phyloP scores from a whole-genome alignment of 2,888 invertebrate genomes.

The Allacma fusca region DNA sequence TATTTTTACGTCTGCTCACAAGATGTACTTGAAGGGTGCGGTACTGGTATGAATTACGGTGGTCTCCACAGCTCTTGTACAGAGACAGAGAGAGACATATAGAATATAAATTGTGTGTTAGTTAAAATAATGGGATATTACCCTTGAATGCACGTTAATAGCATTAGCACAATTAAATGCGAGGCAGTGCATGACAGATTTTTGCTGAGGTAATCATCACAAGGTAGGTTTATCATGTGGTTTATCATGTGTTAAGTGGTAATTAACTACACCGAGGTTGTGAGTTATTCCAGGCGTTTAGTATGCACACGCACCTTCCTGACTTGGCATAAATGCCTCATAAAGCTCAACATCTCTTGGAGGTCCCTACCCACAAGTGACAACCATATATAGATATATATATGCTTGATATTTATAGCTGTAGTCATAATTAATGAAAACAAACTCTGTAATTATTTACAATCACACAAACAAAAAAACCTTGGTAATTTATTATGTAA shows the following conservation, averaged over 20 bases:
- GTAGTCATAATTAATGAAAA: neutral
- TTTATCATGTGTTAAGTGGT: neutral
- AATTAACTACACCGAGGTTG: conserved; percentile 10
- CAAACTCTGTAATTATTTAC: neutral
- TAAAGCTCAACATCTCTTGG: neutral
- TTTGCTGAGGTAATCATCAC: neutral
- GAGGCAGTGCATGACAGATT: neutral
- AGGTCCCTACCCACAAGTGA: neutral
- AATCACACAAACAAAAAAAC: neutral
- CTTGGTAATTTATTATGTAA: neutral
- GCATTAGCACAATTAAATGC: neutral
- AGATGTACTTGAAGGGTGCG: too few species aligned
- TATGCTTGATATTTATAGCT: neutral
- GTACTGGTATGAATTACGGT: too few species aligned
- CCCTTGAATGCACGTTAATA: neutral
- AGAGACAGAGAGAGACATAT: too few species aligned
- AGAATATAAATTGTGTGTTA: neutral
- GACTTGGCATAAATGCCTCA: conserved; percentile 1
- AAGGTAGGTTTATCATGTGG: conserved; percentile 4
- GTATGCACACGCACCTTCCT: too few species aligned
- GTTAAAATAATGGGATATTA: neutral
- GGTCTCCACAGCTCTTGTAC: too few species aligned
- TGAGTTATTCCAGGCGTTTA: neutral
- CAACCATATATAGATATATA: neutral
- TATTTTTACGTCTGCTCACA: too few species aligned